Percentiles rank a stretch among this genome's conserved stretches.
Evolutionary conservation across 1,140 invertebrate genomes (phyloP).

Genomic region (Drosophila ironensis): DNA sequence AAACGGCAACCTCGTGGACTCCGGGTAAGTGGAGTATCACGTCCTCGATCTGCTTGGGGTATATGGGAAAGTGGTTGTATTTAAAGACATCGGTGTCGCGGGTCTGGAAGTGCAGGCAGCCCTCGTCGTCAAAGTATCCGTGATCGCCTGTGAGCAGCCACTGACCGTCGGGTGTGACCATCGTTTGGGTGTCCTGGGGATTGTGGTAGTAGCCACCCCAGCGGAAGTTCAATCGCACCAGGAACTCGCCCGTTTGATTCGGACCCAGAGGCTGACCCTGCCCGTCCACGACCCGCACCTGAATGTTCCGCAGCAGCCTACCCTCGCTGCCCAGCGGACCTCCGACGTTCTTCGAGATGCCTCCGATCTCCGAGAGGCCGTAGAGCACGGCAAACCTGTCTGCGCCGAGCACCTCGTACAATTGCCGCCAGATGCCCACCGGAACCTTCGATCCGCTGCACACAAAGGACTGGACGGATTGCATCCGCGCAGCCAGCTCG

Average conservation of each 20-base stretch:
- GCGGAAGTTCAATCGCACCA: constrained; percentile 38
- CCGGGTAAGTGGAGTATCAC: constrained; percentile 88
- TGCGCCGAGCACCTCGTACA: constrained; percentile 53
- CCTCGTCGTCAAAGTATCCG: constrained; percentile 86
- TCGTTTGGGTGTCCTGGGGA: constrained; percentile 60
- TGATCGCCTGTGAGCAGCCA: constrained; percentile 88
- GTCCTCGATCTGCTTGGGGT: constrained; percentile 93
- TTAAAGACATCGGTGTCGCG: constrained; percentile 90
- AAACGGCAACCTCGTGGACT: constrained; percentile 90
- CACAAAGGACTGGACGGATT: constrained; percentile 43
- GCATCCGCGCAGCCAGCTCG: constrained; percentile 21
- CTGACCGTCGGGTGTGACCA: constrained; percentile 82
- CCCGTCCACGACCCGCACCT: constrained; percentile 49
- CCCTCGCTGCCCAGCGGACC: constrained; percentile 62
- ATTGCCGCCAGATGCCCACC: constrained; percentile 30
- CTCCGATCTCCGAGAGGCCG: constrained; percentile 59
- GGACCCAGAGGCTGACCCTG: constrained; percentile 42
- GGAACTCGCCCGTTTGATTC: constrained; percentile 56
- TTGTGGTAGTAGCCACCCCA: constrained; percentile 67
- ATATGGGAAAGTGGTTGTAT: constrained; percentile 87
- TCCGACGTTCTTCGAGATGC: constrained; percentile 60
- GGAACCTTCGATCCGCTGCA: constrained; percentile 71
- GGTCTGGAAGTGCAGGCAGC: constrained; percentile 86
- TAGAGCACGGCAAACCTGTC: constrained; percentile 61
- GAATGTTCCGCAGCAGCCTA: constrained; percentile 54